phyloP scores from a whole-genome alignment of 2,113 vertebrate genomes.

The Laterallus jamaicensis region DNA sequence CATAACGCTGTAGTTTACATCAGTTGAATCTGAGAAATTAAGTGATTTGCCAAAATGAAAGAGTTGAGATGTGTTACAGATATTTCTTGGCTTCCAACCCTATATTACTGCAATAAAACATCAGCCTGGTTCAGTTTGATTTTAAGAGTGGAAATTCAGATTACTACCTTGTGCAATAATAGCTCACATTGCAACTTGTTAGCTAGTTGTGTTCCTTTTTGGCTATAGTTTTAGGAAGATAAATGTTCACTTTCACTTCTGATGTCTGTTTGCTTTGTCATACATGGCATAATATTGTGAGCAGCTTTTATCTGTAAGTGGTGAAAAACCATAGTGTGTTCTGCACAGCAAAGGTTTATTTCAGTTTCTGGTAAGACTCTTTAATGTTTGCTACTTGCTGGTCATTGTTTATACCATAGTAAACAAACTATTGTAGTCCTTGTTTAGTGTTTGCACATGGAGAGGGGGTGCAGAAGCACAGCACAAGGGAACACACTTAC shows the following conservation, averaged over 20 bases:
- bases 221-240: background rate
- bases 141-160: background rate
- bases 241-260: background rate
- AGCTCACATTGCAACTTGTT: background rate
- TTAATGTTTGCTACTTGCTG: background rate
- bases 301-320: background rate
- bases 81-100: background rate
- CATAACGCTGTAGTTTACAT: background rate
- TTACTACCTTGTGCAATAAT: background rate
- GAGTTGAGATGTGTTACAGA: background rate
- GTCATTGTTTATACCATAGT: background rate
- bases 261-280: background rate
- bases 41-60: background rate
- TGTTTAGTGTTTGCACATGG: constrained; percentile 5
- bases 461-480: background rate
- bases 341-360: background rate
- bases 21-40: background rate
- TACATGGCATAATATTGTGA: background rate
- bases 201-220: background rate
- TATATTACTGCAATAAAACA: background rate
- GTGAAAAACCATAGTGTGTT: background rate
- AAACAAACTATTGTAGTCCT: background rate
- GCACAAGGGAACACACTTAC: background rate
- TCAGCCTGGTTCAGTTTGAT: background rate
- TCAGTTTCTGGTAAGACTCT: background rate